Conservation (phyloP, 1,140 invertebrate species). For the Goniozus legneri region DNA sequence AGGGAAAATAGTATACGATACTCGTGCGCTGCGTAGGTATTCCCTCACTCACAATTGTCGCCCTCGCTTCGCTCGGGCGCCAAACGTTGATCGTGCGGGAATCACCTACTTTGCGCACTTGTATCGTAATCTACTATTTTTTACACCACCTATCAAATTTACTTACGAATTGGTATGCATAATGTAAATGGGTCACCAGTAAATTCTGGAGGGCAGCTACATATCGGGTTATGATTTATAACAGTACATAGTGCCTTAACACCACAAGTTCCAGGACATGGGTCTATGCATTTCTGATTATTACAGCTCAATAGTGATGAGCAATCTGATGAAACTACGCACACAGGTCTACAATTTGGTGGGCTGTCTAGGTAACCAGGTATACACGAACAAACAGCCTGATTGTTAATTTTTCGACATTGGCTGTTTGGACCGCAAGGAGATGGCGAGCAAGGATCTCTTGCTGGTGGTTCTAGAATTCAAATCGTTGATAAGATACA, state of each 20-base stretch:
- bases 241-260: slow-evolving; percentile 45
- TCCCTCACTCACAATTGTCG: too few species aligned
- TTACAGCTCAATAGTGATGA: slow-evolving; percentile 40
- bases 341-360: slow-evolving; percentile 61
- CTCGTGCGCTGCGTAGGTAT: too few species aligned
- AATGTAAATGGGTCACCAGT: slow-evolving; percentile 61
- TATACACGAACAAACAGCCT: slow-evolving; percentile 61
- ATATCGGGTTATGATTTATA: slow-evolving; percentile 53
- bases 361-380: slow-evolving; percentile 61
- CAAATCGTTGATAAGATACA: too few species aligned
- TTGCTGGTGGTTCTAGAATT: slow-evolving; percentile 15
- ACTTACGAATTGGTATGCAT: slow-evolving; percentile 39
- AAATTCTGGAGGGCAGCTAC: slow-evolving; percentile 58
- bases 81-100: too few species aligned
- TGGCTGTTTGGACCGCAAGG: slow-evolving; percentile 72
- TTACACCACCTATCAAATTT: background rate
- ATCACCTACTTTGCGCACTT: too few species aligned
- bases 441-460: slow-evolving; percentile 64
- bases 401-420: slow-evolving; percentile 62
- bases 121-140: too few species aligned
- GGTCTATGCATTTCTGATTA: slow-evolving; percentile 48
- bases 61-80: too few species aligned
- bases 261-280: slow-evolving; percentile 47
- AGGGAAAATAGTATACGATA: too few species aligned
- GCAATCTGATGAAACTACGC: slow-evolving; percentile 50